Base-by-base conservation (phyloP, 1,140 invertebrate species). In the Drosophila fuyamai region DNA sequence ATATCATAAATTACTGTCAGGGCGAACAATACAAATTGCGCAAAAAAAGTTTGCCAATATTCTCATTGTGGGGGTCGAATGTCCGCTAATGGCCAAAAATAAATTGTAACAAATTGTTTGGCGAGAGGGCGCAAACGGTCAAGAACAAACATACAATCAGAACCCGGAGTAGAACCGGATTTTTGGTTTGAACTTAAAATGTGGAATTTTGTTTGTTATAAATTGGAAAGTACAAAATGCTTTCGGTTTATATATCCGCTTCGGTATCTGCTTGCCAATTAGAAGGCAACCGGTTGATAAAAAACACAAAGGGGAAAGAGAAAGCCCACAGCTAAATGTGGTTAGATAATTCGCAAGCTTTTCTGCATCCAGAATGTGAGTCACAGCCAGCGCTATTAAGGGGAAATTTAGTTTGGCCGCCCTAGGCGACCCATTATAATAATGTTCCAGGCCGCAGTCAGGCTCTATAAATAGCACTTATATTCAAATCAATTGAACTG, bases 221-320 rank as follows among this genome's bases (percentile, higher is more conserved):
- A 63, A 79, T 83, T 83, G 70, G 83, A 86, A 86, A 86, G 83
- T 88, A 86, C 83, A 68, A 72, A 76, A 72, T 72, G 74, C 79
- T 86, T 86, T 85, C 83, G 59, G 67, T 66, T 82, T 53, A 72
- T 70, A 56, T 67, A 86, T 86, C 78, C 68, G 68, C 66, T 70
- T 68, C 56, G 51, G 54, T 60, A 73, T 43, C 40, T 50, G 66
- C 71, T 71, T 47, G 59, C 53, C 50, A 76, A 76, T 79, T 81
- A 75, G 60, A 76, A 67, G 73, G 10, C 60, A 43, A 86, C 82
- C 82, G 82, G 82, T 86, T 82, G 36, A 66, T 43, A 61, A 53
- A 74, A 23, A 51, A 27, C 32, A 27, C 32, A n/a, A 36, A 35
- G 60, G 60, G 60, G 55, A 58, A 48, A 65, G 76, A 79, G 83